Evolutionary conservation across 2,797 vertebrate species (phyloP).

Genomic region (Enoplosus armatus): DNA sequence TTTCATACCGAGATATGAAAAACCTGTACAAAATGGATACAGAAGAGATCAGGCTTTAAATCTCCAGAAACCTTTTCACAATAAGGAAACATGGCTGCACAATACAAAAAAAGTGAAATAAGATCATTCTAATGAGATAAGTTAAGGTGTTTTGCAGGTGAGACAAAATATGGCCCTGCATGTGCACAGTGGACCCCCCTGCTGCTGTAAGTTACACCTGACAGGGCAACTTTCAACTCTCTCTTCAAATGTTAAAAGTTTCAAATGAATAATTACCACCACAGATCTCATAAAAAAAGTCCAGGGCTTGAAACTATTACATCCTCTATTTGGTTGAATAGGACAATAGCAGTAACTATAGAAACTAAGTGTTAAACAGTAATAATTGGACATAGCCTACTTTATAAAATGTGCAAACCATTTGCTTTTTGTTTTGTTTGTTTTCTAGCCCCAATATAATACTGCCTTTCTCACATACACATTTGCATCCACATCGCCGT

Average conservation of each 20-base stretch:
- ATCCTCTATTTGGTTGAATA: not conserved
- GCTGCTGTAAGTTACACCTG: slow-evolving; percentile 20
- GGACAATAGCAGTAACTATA: not conserved
- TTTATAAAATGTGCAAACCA: not conserved
- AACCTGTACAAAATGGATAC: not conserved
- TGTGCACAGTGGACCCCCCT: not conserved
- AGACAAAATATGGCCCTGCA: not conserved
- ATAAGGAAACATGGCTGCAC: not conserved
- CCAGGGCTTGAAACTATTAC: not conserved
- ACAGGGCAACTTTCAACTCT: not conserved
- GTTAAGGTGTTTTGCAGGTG: not conserved
- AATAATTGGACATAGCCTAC: no score
- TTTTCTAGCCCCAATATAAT: not conserved
- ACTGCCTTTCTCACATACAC: not conserved
- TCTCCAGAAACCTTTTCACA: no score
- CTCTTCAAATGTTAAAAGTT: not conserved
- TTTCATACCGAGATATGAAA: not conserved
- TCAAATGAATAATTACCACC: not conserved
- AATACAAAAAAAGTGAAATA: not conserved
- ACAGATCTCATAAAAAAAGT: not conserved
- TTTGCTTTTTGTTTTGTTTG: not conserved
- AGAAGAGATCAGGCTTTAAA: not conserved
- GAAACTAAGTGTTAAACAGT: no score
- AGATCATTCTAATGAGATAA: not conserved
- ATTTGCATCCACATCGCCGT: not conserved